Percentiles rank a stretch among this genome's conserved stretches.
phyloP scores from a whole-genome alignment of 2,797 vertebrate species.

The Sciurus vulgaris region DNA sequence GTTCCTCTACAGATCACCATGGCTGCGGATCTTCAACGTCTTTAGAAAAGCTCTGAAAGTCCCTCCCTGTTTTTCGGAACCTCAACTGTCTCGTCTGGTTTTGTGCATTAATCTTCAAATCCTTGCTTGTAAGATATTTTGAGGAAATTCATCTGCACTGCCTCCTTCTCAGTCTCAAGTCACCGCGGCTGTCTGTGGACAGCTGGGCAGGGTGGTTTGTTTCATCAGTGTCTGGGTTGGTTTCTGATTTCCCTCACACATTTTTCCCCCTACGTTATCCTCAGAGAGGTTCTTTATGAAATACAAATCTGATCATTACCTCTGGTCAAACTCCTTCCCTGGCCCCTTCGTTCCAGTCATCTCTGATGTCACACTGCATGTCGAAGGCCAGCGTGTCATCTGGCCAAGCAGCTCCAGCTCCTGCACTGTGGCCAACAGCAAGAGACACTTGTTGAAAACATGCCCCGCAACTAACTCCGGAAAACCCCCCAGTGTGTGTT shows the following conservation, averaged over 20 bases:
- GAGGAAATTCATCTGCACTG: not conserved
- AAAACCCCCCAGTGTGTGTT: not conserved
- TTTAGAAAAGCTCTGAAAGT: not conserved
- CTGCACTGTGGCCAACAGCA: fast-evolving
- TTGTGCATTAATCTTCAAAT: not conserved
- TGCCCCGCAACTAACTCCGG: fast-evolving
- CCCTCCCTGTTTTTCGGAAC: not conserved
- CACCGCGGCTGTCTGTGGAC: not conserved
- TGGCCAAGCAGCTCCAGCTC: fast-evolving
- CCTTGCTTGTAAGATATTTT: not conserved
- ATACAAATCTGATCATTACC: not conserved
- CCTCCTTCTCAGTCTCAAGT: no score
- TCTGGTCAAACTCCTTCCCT: not conserved
- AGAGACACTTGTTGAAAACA: not conserved
- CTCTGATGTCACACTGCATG: not conserved
- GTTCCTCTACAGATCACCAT: not conserved
- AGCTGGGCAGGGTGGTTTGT: not conserved
- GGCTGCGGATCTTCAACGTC: not conserved
- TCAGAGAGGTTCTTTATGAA: not conserved
- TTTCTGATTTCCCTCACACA: not conserved
- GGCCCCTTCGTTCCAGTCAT: not conserved
- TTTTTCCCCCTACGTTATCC: not conserved
- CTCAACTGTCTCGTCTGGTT: not conserved
- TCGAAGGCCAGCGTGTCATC: not conserved
- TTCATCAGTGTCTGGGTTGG: not conserved